Percentiles rank a stretch among this genome's conserved stretches.
phyloP scores from a whole-genome alignment of 2,797 vertebrate species.

The Threskiornis aethiopicus region DNA sequence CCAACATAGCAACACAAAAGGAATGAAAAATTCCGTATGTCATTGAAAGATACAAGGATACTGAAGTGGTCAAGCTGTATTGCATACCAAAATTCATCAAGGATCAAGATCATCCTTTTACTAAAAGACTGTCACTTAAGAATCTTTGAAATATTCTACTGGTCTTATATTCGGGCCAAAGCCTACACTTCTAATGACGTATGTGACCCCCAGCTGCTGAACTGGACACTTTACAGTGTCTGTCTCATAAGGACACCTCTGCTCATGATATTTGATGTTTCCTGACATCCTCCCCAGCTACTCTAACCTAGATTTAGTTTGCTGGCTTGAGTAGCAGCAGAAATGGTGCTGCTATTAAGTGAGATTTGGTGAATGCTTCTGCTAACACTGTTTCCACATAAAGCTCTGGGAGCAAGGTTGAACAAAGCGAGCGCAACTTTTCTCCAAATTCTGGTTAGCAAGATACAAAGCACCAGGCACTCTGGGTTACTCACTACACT shows the following conservation, averaged over 20 bases:
- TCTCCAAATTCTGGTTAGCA: neutral
- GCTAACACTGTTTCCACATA: neutral
- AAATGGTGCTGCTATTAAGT: neutral
- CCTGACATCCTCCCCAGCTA: neutral
- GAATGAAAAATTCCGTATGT: neutral
- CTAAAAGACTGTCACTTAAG: neutral
- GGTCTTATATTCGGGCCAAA: neutral
- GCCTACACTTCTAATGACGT: neutral
- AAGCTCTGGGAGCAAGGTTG: neutral
- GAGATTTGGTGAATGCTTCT: neutral
- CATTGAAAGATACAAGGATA: neutral
- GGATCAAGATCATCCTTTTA: neutral
- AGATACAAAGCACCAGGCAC: neutral
- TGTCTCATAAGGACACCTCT: neutral
- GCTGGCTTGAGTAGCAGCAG: neutral
- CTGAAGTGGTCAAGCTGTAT: neutral
- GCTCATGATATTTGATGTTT: neutral
- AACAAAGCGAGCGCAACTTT: neutral
- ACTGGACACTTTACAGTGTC: neutral
- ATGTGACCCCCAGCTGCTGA: neutral
- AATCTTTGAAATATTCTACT: neutral
- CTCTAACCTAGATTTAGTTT: neutral
- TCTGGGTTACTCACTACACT: conserved; percentile 1
- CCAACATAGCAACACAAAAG: neutral
- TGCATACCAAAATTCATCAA: neutral